A percentile compares a stretch with the other conserved stretches of the same genome.
Conservation (phyloP, 2,113 vertebrate species). For the Brachypodius melanocephalos region DNA sequence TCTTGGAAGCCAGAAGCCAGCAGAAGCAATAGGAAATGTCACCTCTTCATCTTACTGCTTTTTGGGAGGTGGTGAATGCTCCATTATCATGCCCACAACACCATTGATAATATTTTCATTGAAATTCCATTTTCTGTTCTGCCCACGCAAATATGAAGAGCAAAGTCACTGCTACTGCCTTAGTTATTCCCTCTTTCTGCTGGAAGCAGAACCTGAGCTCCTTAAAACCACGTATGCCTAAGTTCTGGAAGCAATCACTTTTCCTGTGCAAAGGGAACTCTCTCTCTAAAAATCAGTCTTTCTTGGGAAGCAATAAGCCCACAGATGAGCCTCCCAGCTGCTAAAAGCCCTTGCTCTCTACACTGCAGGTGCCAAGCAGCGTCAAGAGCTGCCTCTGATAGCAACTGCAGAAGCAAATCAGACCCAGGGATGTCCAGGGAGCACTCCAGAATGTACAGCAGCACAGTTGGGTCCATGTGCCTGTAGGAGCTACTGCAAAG, state of each 20-base stretch:
- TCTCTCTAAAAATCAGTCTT: background rate
- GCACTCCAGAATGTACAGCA: fast-evolving
- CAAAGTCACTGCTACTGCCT: background rate
- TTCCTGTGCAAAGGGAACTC: background rate
- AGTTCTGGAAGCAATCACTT: background rate
- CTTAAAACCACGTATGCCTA: background rate
- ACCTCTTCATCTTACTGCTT: background rate
- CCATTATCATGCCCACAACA: background rate
- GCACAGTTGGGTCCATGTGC: fast-evolving
- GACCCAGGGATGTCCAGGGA: background rate
- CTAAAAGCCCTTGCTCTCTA: background rate
- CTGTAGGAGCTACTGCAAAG: fast-evolving
- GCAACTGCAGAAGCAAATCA: background rate
- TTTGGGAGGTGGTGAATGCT: background rate
- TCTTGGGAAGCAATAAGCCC: background rate
- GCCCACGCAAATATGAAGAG: background rate
- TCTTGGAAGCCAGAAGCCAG: background rate
- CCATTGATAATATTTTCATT: background rate
- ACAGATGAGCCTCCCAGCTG: background rate
- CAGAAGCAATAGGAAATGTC: background rate
- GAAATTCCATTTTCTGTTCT: background rate
- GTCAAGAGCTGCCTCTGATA: background rate
- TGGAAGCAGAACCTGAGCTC: background rate
- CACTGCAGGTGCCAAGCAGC: background rate
- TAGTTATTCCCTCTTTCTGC: background rate